These are phyloP conservation scores for Tiliacea aurago DNA, from an alignment of 2,888 invertebrate species.

Conservation along the genomic window DNA sequence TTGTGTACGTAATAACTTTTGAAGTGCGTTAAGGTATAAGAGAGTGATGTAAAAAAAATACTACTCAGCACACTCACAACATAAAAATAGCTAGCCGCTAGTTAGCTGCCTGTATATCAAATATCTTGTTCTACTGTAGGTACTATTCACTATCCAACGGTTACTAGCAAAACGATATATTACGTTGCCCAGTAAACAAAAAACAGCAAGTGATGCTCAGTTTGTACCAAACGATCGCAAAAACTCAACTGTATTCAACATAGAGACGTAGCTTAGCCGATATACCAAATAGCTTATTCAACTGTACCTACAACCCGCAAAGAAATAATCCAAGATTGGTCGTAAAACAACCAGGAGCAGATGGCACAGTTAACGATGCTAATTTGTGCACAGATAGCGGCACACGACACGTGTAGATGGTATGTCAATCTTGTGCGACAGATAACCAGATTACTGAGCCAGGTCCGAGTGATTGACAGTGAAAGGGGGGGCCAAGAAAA, in stretches of 20 bases:
- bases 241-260: conserved; percentile 48
- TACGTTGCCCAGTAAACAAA: conserved; percentile 44
- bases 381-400: conserved; percentile 57
- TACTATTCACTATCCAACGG: not conserved
- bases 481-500: conserved; percentile 27
- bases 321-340: conserved; percentile 56
- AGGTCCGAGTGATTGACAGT: conserved; percentile 54
- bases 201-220: conserved; percentile 49
- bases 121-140: not conserved
- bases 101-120: not conserved
- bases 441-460: conserved; percentile 60
- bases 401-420: conserved; percentile 53
- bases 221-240: conserved; percentile 47
- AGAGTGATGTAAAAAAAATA: not conserved
- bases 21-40: too few species aligned
- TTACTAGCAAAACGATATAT: conserved; percentile 40
- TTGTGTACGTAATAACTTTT: not conserved
- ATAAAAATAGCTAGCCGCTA: too few species aligned
- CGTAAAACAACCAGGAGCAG: conserved; percentile 45
- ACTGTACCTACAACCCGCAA: conserved; percentile 20
- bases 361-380: conserved; percentile 46
- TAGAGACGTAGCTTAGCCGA: not conserved
- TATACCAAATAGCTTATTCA: not conserved
- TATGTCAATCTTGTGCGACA: conserved; percentile 61
- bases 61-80: not conserved